Conservation (phyloP, 1,140 invertebrate species). For the Colletes gigas region DNA sequence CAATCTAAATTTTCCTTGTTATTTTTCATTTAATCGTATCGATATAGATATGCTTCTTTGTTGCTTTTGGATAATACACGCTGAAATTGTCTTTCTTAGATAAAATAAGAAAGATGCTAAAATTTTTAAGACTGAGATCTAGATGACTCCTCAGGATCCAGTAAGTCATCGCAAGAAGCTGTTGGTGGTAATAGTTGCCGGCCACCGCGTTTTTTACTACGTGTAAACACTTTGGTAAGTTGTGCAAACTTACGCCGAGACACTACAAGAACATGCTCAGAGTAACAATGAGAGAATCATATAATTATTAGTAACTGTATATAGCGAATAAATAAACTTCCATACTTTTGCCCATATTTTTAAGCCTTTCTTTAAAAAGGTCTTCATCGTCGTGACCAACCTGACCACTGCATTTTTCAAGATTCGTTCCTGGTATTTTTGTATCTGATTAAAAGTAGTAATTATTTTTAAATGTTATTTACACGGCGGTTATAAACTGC, state of each 20-base stretch:
- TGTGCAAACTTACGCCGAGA: slow-evolving; percentile 92
- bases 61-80: slow-evolving; percentile 31
- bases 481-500: neutral
- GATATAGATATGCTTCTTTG: slow-evolving; percentile 55
- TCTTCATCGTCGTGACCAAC: slow-evolving; percentile 87
- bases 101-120: slow-evolving; percentile 4
- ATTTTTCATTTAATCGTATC: slow-evolving; percentile 23
- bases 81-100: slow-evolving; percentile 8
- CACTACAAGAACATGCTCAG: slow-evolving; percentile 79
- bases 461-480: neutral
- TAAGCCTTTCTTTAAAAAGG: slow-evolving; percentile 90
- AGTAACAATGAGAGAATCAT: slow-evolving; percentile 1
- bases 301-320: slow-evolving; percentile 46
- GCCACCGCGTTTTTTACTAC: slow-evolving; percentile 85
- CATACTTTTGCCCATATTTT: slow-evolving; percentile 92
- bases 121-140: slow-evolving; percentile 71
- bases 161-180: slow-evolving; percentile 78
- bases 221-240: slow-evolving; percentile 88
- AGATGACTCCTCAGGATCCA: slow-evolving; percentile 78
- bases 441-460: slow-evolving; percentile 65
- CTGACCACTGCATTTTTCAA: slow-evolving; percentile 67
- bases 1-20: neutral
- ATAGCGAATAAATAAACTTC: slow-evolving; percentile 27
- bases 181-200: slow-evolving; percentile 78
- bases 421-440: slow-evolving; percentile 70